Conservation (phyloP, 2,888 invertebrate species). For the Drosophila bunnanda region DNA sequence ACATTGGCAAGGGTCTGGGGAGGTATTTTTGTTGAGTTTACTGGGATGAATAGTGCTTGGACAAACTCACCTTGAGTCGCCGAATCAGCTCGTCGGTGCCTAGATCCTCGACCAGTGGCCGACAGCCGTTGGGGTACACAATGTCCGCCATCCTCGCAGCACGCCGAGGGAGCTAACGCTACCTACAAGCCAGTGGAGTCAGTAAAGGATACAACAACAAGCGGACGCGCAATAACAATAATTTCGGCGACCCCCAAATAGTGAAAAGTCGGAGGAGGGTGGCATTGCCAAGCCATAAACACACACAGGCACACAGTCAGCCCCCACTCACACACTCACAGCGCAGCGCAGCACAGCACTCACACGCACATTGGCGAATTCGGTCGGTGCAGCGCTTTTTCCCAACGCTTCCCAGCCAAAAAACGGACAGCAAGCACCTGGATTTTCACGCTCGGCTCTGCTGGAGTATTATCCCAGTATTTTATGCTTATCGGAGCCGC, state of each 20-base stretch:
- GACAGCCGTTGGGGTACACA: conserved; percentile 97
- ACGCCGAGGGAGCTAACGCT: conserved; percentile 8
- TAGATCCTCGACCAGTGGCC: conserved; percentile 96
- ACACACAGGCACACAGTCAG: conserved; percentile 31
- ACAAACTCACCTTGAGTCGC: conserved; percentile 91
- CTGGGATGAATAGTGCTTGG: too few species aligned
- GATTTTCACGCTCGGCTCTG: not conserved
- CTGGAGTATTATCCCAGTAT: conserved; percentile 3
- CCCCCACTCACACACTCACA: conserved; percentile 29
- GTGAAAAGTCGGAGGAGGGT: conserved; percentile 39
- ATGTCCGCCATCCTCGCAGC: conserved; percentile 90
- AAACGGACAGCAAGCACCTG: not conserved
- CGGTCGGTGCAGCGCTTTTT: conserved; percentile 31
- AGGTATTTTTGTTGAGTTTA: not conserved
- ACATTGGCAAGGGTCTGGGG: conserved; percentile 94
- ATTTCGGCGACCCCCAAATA: conserved; percentile 59
- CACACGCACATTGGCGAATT: conserved; percentile 47
- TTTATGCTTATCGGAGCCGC: not conserved
- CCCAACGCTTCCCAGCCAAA: conserved; percentile 9
- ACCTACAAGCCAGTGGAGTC: conserved; percentile 24
- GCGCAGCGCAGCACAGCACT: conserved; percentile 10
- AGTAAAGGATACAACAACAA: conserved; percentile 14
- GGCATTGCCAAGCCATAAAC: conserved; percentile 73
- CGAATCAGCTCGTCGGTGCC: conserved; percentile 98
- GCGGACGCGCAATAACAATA: conserved; percentile 29